Conservation (phyloP, 2,797 vertebrate species). For the Urocyon cinereoargenteus region DNA sequence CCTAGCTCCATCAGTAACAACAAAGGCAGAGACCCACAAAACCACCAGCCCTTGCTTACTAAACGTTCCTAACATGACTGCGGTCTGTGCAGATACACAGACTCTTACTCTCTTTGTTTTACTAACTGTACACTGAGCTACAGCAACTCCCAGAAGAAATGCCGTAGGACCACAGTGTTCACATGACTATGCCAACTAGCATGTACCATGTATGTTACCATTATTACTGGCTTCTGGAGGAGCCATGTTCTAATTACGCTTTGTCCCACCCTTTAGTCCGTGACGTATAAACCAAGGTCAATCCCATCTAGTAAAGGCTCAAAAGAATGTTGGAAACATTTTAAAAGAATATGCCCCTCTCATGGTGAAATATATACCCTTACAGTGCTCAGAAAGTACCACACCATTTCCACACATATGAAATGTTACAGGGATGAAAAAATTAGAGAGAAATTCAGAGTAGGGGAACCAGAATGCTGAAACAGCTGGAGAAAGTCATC, state of each 20-base stretch:
- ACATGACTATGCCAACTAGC: not conserved
- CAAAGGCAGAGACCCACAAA: slow-evolving; percentile 36
- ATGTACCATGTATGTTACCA: not conserved
- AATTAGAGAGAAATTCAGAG: not conserved
- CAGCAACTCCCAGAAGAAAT: not conserved
- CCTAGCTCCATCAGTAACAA: not conserved
- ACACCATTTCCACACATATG: not conserved
- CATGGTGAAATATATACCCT: not conserved
- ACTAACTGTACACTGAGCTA: not conserved
- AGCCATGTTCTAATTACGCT: not conserved
- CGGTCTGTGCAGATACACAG: not conserved
- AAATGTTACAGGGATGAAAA: not conserved
- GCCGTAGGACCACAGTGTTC: not conserved
- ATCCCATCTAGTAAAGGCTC: not conserved
- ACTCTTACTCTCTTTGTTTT: slow-evolving; percentile 43
- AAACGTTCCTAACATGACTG: not conserved
- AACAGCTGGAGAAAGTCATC: slow-evolving; percentile 50
- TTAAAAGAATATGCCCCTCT: not conserved
- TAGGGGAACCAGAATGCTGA: not conserved
- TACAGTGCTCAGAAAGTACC: not conserved
- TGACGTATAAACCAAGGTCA: not conserved
- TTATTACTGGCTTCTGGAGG: not conserved
- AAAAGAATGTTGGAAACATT: not conserved
- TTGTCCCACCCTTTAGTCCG: not conserved
- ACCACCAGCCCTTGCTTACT: not conserved